Base-by-base conservation (phyloP, 2,797 vertebrate genomes). In the Arremon aurantiirostris region DNA sequence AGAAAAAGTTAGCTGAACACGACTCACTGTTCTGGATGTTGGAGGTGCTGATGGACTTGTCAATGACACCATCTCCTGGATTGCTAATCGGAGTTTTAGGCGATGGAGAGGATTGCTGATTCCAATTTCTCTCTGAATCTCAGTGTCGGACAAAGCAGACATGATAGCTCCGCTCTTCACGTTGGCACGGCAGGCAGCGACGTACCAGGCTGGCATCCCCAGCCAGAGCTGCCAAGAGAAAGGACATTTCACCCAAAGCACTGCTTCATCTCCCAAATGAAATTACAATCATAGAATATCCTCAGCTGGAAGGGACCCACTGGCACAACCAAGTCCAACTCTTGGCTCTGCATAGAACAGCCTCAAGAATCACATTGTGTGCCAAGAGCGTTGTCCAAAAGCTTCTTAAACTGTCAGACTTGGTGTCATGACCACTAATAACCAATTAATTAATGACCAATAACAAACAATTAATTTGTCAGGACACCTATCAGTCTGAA, bases 81-180 rank as follows among this genome's bases (percentile, higher is more conserved):
- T 99, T 90, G 99, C 99, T 88, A 99, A 95, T 32, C 99, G 98
- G 8, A 99, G 99, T 81, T 99, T 99, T 94, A 99, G 98, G 70
- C 99, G 98, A 97, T 99, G 99, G 50, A 99, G 98, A 5, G 99
- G 99, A 92, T 99, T 99, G 93, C 99, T 99, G 97, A 99, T 99
- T 26, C 99, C 99, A 53, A 99, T 99, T 97, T 99, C 99, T 79
- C 99, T 98, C 97, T 99, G 99, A 96, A 99, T 99, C 98, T 99
- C 99, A 0, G 99, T 99, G 96, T 99, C 99, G 0, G 99, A 99
- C 77, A 99, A 96, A 28, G 99, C 99, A 17, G 99, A 99, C 99
- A 99, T 99, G 97, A 99, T 99, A 95, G 99, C 99, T 4, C 99
- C 99, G 1, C 99, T 99, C 97, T 99, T 99, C 86, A 99, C 99